phyloP scores from a whole-genome alignment of 1,140 invertebrate species.

The Physella acuta region DNA sequence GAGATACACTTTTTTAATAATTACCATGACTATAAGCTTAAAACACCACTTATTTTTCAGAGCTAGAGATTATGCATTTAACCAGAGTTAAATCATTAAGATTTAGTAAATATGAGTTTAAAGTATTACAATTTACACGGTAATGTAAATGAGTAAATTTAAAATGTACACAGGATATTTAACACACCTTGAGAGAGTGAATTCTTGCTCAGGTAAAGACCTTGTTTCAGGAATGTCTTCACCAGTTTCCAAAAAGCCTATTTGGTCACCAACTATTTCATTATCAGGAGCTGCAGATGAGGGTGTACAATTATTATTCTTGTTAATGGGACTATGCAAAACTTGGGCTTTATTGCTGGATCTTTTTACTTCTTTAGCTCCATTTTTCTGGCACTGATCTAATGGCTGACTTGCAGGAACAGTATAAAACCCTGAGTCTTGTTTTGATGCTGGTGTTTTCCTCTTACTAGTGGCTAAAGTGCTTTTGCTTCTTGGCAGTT shows the following conservation, averaged over 20 bases:
- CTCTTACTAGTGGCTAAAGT: background rate
- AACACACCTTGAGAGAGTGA: too few relatives aligned
- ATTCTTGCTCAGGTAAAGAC: too few relatives aligned
- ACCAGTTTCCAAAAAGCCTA: too few relatives aligned
- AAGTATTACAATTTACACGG: too few relatives aligned
- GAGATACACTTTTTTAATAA: background rate
- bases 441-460: background rate
- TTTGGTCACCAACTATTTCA: too few relatives aligned
- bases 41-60: background rate
- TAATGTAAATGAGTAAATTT: too few relatives aligned
- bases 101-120: too few relatives aligned
- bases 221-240: too few relatives aligned
- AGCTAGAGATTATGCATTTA: background rate
- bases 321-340: too few relatives aligned
- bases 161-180: too few relatives aligned
- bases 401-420: background rate
- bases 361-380: background rate
- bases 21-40: background rate
- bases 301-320: too few relatives aligned
- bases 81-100: background rate
- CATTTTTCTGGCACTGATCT: constrained; percentile 3
- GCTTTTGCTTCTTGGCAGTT: constrained; percentile 28
- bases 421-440: background rate
- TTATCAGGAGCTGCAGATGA: too few relatives aligned
- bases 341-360: background rate